Evolutionary conservation across 2,797 vertebrate genomes (phyloP), one percentile per base, ranked within the genome.

Genomic region (Zalophus californianus): DNA sequence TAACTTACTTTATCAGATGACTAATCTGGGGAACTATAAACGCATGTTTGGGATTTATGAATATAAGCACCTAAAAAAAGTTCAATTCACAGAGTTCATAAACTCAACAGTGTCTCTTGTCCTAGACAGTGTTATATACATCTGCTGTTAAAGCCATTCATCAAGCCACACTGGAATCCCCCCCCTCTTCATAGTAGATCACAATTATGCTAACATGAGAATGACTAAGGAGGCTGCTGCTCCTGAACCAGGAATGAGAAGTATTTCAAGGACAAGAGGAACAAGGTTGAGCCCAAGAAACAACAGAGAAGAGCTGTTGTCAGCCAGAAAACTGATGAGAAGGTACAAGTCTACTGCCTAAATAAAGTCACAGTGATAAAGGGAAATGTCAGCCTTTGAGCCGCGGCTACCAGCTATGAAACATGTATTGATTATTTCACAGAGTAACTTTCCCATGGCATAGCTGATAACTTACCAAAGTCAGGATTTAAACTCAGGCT

Each of bases 241-340:
- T 89, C 44, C 41, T 86, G 35, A 90, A n/a, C 4, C 16, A 96
- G 35, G 15, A 83, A 75, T 20, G 35, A 87, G 44, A 62, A 91
- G 6, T 56, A 54, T 87, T 94, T 96, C 84, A 41, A 83, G 54
- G 35, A 58, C 32, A 91, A 96, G 66, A 92, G 70, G 78, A 7
- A 25, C 25, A 86, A 77, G 29, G 38, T 0, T 75, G 91, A 96
- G 75, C 18, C 38, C 60, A 93, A 60, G 20, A 91, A 92, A 79
- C 5, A 93, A 56, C 0, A 85, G 50, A 78, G 52, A 58, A 72
- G 38, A 86, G 54, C 10, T 62, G 16, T 0, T 75, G 52, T 78
- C 35, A 86, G 54, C 3, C 85, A n/a, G 38, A 64, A 91, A 75
- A 73, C 15, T n/a, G 29, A 62, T 11, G 35, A 96, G 58, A 35